Evolutionary conservation across 2,113 vertebrate species (phyloP).

Genomic region (Cinclus mexicanus): DNA sequence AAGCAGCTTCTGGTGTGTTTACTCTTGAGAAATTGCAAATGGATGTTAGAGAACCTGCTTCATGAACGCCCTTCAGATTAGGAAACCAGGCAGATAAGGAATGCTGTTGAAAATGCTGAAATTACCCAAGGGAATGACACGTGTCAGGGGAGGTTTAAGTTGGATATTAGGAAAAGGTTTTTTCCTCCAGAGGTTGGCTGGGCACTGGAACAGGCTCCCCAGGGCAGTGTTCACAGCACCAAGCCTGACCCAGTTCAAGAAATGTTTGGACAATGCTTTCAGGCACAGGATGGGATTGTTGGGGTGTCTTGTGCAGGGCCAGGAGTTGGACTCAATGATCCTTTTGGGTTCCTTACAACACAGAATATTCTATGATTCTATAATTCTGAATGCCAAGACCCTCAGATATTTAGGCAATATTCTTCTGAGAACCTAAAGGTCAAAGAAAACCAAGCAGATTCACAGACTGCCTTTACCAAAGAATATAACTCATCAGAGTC

Average conservation of each 20-base stretch:
- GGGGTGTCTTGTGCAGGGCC: neutral
- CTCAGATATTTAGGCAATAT: neutral
- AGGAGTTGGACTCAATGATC: neutral
- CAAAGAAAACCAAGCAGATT: neutral
- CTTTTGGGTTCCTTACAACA: neutral
- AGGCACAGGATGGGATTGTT: neutral
- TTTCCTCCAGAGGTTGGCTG: neutral
- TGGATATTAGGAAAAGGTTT: neutral
- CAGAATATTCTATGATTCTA: neutral
- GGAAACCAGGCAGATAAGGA: neutral
- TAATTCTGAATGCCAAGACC: neutral
- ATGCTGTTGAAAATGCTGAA: neutral
- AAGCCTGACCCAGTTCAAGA: neutral
- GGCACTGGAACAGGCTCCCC: neutral
- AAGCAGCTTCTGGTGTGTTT: constrained; percentile 11
- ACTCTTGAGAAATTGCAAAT: neutral
- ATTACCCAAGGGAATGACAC: neutral
- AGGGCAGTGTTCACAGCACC: neutral
- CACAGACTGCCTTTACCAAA: neutral
- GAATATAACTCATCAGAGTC: neutral
- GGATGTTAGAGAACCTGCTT: neutral
- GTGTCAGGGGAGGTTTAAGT: neutral
- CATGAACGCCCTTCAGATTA: neutral
- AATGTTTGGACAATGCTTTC: neutral
- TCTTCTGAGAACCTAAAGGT: neutral